These are phyloP conservation scores for Elymnias hypermnestra DNA, from an alignment of 1,140 invertebrate genomes.

Conservation along the genomic window DNA sequence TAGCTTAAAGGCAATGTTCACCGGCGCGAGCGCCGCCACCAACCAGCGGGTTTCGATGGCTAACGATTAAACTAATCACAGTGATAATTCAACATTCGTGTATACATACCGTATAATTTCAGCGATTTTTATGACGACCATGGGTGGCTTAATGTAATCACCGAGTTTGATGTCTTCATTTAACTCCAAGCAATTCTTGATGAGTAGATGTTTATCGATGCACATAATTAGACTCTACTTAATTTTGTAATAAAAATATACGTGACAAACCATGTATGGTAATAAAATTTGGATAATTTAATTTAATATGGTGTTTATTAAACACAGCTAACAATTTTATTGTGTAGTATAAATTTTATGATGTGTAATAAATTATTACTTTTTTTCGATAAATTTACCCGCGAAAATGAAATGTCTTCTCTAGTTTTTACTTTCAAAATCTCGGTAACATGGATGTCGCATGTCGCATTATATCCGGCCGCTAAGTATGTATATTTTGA, in stretches of 20 bases:
- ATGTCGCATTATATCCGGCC: too few species aligned
- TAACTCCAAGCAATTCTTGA: slow-evolving; percentile 29
- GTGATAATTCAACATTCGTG: slow-evolving; percentile 52
- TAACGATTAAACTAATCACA: slow-evolving; percentile 62
- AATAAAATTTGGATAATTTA: slow-evolving; percentile 6
- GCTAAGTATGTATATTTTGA: too few species aligned
- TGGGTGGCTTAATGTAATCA: slow-evolving; percentile 45
- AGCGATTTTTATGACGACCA: slow-evolving; percentile 52
- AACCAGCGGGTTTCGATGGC: slow-evolving; percentile 33
- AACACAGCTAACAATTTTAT: neutral
- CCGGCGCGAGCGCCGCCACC: slow-evolving; percentile 20
- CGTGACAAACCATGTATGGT: slow-evolving; percentile 7
- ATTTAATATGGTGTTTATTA: slow-evolving; percentile 9
- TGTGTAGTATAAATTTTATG: neutral
- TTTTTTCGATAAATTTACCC: too few species aligned
- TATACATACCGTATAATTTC: slow-evolving; percentile 60
- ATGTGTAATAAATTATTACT: too few species aligned
- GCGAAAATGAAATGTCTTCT: too few species aligned
- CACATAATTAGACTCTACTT: slow-evolving; percentile 16
- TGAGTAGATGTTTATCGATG: slow-evolving; percentile 24
- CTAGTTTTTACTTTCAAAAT: too few species aligned
- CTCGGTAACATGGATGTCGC: too few species aligned
- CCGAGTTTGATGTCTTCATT: slow-evolving; percentile 50
- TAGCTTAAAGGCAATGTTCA: slow-evolving; percentile 15
- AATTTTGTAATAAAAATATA: slow-evolving; percentile 2